Evolutionary conservation across 2,113 vertebrate genomes (phyloP), one percentile per base, ranked within the genome.

Genomic region (Thalassoma bifasciatum): DNA sequence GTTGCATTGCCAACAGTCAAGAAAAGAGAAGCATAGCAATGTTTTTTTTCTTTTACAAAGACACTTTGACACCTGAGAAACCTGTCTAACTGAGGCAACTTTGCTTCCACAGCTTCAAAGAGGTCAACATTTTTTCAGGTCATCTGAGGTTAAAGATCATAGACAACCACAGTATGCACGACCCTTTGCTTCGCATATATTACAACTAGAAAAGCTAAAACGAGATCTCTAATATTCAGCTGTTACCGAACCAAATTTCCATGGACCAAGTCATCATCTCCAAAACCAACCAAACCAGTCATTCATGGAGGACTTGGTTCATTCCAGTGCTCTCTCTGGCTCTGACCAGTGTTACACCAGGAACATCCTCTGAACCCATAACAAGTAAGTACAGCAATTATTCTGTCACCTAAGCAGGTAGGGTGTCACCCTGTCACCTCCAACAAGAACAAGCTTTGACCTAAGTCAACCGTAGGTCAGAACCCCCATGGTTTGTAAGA

Each of bases 161-260:
- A n/a, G n/a, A n/a, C n/a, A n/a, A n/a, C n/a, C n/a, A n/a, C n/a
- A n/a, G n/a, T n/a, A n/a, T n/a, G n/a, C n/a, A n/a, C n/a, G n/a
- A n/a, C n/a, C n/a, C n/a, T n/a, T n/a, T n/a, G n/a, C n/a, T n/a
- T n/a, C n/a, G n/a, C n/a, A n/a, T n/a, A 66, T 50, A 16, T 12
- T 22, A 58, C n/a, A 11, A 42, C 24, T 9, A n/a, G 51, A 69
- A 22, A 16, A 76, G 50, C 50, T 30, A 56, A 62, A 62, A 21
- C 24, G 8, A 77, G 58, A 72, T 68, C 54, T 64, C 30, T 10
- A 59, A n/a, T 6, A 38, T 52, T 4, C 38, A 12, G 42, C 42
- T 6, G 36, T 13, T 13, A 47, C 44, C 11, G 1, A 2, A 9
- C 2, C 44, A 47, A 47, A 8, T 16, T 47, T 47, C 17, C 17